Evolutionary conservation across 2,888 invertebrate species (phyloP).

Genomic region (Opisthograptis luteolata): DNA sequence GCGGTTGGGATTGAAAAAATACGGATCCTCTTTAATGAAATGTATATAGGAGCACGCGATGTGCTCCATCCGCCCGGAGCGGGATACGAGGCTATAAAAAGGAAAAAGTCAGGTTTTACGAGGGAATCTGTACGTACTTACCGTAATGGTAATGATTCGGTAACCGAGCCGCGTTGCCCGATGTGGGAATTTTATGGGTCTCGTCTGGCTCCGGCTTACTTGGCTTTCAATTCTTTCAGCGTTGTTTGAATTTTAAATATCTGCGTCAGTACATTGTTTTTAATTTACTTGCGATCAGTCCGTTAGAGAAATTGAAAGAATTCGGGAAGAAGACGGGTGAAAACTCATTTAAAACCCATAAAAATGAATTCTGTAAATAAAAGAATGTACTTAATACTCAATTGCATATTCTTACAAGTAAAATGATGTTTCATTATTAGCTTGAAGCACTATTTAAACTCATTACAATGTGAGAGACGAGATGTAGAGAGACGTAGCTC

Average conservation of each 20-base stretch:
- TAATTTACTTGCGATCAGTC: too few species aligned
- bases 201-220: conserved; percentile 39
- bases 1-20: conserved; percentile 9
- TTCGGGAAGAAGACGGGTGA: too few species aligned
- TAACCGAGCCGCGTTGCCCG: conserved; percentile 43
- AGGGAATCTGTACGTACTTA: conserved; percentile 58
- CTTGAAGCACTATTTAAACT: too few species aligned
- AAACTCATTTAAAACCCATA: too few species aligned
- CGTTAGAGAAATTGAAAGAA: too few species aligned
- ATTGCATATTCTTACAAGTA: too few species aligned
- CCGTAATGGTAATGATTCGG: conserved; percentile 57
- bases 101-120: conserved; percentile 60
- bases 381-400: too few species aligned
- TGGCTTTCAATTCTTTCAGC: conserved; percentile 31
- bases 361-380: too few species aligned
- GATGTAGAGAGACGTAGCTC: too few species aligned
- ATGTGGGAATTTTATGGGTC: conserved; percentile 49
- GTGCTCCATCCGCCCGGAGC: conserved; percentile 40
- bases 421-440: too few species aligned
- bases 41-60: conserved; percentile 36
- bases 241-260: conserved; percentile 9
- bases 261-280: not conserved
- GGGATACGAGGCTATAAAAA: conserved; percentile 59
- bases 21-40: conserved; percentile 22
- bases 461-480: too few species aligned